Conservation (phyloP, 2,797 vertebrate species). For the Jordanella pulchra region DNA sequence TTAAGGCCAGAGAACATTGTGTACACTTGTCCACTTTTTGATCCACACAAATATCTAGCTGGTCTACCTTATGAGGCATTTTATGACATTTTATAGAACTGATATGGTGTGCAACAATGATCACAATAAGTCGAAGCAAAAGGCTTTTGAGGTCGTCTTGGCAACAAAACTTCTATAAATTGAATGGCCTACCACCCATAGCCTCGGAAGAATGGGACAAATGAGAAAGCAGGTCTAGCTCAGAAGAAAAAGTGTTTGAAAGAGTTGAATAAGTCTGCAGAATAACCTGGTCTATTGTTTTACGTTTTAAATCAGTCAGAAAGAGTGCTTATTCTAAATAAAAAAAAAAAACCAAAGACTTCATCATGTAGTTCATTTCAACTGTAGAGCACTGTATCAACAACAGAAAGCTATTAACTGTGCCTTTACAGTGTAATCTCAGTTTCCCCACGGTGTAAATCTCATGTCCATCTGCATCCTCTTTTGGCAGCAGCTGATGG, state of each 20-base stretch:
- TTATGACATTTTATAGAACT: conserved; percentile 11
- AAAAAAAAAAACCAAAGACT: background rate
- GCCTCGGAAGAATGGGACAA: conserved; percentile 1
- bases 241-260: background rate
- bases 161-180: conserved; percentile 39
- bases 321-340: background rate
- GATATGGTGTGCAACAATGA: conserved; percentile 21
- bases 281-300: background rate
- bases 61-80: conserved; percentile 11
- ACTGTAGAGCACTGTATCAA: background rate
- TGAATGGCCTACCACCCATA: conserved; percentile 11
- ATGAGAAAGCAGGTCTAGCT: conserved; percentile 6
- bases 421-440: conserved; percentile 23
- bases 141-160: conserved; percentile 31
- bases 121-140: conserved; percentile 35
- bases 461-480: conserved; percentile 58
- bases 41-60: conserved; percentile 11
- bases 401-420: background rate
- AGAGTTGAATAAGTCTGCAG: background rate
- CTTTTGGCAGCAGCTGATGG: conserved; percentile 61
- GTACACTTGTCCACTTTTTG: conserved; percentile 5
- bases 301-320: background rate
- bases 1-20: conserved; percentile 9
- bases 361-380: background rate
- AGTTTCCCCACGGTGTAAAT: conserved; percentile 38